Conservation (phyloP, 2,888 invertebrate species). For the Molorchus minor region DNA sequence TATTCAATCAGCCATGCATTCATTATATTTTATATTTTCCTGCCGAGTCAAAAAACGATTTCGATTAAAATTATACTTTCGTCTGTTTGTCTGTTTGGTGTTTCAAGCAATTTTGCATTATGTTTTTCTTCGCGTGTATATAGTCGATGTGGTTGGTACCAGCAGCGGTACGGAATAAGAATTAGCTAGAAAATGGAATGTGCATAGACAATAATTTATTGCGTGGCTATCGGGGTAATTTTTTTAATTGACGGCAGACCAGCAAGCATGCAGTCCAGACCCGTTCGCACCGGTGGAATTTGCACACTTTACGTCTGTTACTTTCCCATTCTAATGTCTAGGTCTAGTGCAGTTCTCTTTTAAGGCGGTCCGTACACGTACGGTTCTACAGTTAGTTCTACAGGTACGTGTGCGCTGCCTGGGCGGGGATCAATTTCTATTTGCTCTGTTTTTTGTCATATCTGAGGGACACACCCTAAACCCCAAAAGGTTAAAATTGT, state of each 20-base stretch:
- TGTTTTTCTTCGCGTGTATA: conserved; percentile 2
- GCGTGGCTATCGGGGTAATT: conserved; percentile 27
- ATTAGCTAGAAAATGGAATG: conserved; percentile 13
- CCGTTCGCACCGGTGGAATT: conserved; percentile 31
- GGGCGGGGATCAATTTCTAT: too few species aligned
- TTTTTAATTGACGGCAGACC: conserved; percentile 30
- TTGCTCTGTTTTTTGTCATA: too few species aligned
- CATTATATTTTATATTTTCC: too few species aligned
- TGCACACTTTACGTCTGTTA: conserved; percentile 31
- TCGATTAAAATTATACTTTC: not conserved
- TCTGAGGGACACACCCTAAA: too few species aligned
- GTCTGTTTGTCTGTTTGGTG: not conserved
- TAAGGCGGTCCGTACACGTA: conserved; percentile 40
- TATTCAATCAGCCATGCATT: too few species aligned
- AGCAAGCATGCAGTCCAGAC: conserved; percentile 37
- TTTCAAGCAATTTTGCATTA: not conserved
- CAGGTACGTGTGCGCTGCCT: not conserved
- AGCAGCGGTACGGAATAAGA: not conserved
- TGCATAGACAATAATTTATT: conserved; percentile 28
- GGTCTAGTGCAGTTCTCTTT: conserved; percentile 47
- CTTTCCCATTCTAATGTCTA: conserved; percentile 49
- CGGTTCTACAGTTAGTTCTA: not conserved
- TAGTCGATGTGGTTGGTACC: conserved; percentile 4
- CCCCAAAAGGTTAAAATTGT: too few species aligned
- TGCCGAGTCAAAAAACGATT: too few species aligned